Percentiles rank a stretch among this genome's conserved stretches.
These are phyloP conservation scores for Poeciliopsis prolifica DNA, from an alignment of 2,113 vertebrate species.

Conservation along the genomic window DNA sequence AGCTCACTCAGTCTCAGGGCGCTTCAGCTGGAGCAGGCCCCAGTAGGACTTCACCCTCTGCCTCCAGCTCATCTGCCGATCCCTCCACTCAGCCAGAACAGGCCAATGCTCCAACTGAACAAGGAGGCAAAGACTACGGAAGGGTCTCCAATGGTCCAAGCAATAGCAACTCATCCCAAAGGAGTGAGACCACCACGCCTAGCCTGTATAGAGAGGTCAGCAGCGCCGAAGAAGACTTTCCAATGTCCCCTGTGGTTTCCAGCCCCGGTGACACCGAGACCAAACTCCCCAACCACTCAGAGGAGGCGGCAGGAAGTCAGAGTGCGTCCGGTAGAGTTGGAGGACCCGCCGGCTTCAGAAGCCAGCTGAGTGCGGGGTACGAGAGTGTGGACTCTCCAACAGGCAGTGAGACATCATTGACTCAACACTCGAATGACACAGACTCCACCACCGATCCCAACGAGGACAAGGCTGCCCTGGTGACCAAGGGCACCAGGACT, in stretches of 20 bases:
- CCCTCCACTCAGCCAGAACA: conserved; percentile 82
- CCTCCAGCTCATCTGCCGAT: conserved; percentile 81
- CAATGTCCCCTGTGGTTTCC: conserved; percentile 89
- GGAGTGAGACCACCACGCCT: conserved; percentile 85
- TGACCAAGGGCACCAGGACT: conserved; percentile 96
- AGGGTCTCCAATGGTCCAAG: conserved; percentile 96
- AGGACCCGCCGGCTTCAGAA: conserved; percentile 86
- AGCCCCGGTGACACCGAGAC: conserved; percentile 88
- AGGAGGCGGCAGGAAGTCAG: conserved; percentile 87
- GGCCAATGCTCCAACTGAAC: conserved; percentile 67
- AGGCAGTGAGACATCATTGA: conserved; percentile 97
- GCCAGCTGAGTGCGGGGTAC: conserved; percentile 95
- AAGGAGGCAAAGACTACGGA: conserved; percentile 88
- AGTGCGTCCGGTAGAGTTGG: conserved; percentile 85
- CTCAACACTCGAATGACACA: conserved; percentile 98
- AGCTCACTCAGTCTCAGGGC: conserved; percentile 86
- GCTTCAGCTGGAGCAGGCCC: conserved; percentile 75
- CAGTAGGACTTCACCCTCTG: conserved; percentile 87
- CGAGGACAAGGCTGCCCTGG: conserved; percentile 91
- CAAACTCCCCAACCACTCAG: conserved; percentile 95
- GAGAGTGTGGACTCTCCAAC: conserved; percentile 99
- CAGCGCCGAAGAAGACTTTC: conserved; percentile 91
- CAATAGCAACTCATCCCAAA: conserved; percentile 90
- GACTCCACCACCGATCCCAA: conserved; percentile 97
- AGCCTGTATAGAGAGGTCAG: conserved; percentile 94